Evolutionary conservation across 2,888 invertebrate species (phyloP), one percentile per base, ranked within the genome.

Genomic region (Chironomus riparius): DNA sequence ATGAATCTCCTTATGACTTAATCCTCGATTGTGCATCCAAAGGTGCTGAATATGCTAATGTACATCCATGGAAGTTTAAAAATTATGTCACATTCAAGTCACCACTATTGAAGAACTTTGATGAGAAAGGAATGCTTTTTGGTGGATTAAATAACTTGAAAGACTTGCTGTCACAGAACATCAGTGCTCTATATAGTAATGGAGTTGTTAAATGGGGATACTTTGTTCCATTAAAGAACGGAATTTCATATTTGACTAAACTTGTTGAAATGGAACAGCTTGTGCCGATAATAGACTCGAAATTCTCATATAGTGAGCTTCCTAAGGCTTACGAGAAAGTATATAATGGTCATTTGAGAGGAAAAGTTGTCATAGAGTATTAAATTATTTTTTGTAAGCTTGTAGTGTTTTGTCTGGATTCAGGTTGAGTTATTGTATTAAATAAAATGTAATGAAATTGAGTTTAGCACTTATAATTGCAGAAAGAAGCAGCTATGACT

Each of bases 1-100:
- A 15, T 5, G 68, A 71, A 68, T 70, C 71, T n/a, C 28, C 91
- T 70, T 94, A 91, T 84, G 92, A 94, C 81, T 89, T 93, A 75
- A 90, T 97, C 78, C 83, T 97, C 77, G 96, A 97, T 85, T 92
- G 93, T 79, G 92, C 92, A 73, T 92, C 93, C 50, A 86, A 89
- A 79, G 91, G 92, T 56, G 81, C 86, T n/a, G 82, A 87, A 21
- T 82, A 84, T 65, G 83, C 86, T 4, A 83, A 86, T 71, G 85
- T 85, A 12, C 86, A 87, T 76, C 83, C 85, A n/a, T 90, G 89
- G 86, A 84, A 86, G n/a, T 89, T 87, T 79, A 85, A 86, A 18
- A 88, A 87, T 77, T 95, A 90, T 82, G 90, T 97, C 77, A 93
- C 94, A 72, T 87, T 97, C 77, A 90, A 90, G 76, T 89, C 93